phyloP scores from a whole-genome alignment of 2,888 invertebrate species.

The Venusia cambrica region DNA sequence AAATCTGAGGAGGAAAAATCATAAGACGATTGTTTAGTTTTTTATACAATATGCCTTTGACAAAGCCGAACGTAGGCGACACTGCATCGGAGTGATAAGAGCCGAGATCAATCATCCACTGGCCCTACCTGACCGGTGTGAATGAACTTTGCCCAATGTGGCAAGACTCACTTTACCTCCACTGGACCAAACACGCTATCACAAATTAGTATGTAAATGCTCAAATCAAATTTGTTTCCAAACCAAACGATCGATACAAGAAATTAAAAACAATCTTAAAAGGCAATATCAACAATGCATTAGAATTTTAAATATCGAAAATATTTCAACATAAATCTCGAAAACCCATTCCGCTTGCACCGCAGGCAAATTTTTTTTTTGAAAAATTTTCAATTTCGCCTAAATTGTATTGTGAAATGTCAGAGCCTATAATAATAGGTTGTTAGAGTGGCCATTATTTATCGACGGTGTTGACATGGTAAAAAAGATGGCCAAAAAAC shows the following conservation, averaged over 20 bases:
- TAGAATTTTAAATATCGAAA: constrained; percentile 53
- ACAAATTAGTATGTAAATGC: constrained; percentile 51
- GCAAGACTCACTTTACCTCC: constrained; percentile 64
- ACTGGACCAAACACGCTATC: constrained; percentile 50
- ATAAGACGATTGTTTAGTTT: constrained; percentile 54
- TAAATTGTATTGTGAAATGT: constrained; percentile 68
- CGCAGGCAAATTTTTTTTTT: constrained; percentile 61
- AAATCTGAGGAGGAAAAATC: constrained; percentile 39
- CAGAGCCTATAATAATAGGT: constrained; percentile 73
- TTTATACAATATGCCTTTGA: constrained; percentile 76
- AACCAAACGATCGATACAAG: constrained; percentile 32
- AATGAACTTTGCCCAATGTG: constrained; percentile 58
- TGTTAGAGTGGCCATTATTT: constrained; percentile 71
- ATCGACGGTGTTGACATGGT: constrained; percentile 73
- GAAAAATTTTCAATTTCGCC: constrained; percentile 68
- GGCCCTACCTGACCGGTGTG: constrained; percentile 75
- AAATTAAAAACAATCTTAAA: constrained; percentile 36
- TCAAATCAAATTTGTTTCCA: constrained; percentile 32
- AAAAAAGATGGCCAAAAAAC: constrained; percentile 54
- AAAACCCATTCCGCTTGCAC: constrained; percentile 61
- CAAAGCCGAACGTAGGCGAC: constrained; percentile 74
- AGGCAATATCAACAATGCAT: constrained; percentile 40
- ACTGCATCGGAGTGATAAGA: constrained; percentile 74
- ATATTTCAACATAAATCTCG: constrained; percentile 59
- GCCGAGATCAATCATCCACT: constrained; percentile 74